Base-by-base conservation (phyloP, 2,113 vertebrate species). In the Hemicordylus capensis region DNA sequence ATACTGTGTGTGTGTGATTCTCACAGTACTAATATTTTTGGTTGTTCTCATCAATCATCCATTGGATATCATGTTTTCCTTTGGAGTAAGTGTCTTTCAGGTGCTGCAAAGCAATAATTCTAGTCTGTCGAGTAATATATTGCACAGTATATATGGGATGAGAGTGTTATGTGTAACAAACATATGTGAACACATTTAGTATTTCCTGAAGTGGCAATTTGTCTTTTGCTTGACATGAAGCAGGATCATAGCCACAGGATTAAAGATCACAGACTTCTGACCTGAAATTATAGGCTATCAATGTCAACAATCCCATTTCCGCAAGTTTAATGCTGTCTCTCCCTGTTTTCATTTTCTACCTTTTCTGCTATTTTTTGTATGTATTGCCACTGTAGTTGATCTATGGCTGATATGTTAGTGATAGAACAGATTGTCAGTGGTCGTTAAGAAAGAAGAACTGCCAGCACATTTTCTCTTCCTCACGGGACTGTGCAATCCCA, bases 61-160 rank as follows among this genome's bases (percentile, higher is more conserved):
- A 79, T 63, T 88, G 14, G 87, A 39, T 92, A 89, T 88, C 90
- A 89, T 89, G 83, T 89, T 93, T 92, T 91, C 84, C 87, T 94
- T 87, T 91, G 88, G 91, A 94, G 78, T 76, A 91, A 92, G 81
- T 56, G 59, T 78, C 89, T 88, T 74, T 44, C 91, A 91, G 93
- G 81, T 89, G 63, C 91, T 89, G 66, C 90, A 91, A 83, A 93
- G 88, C 88, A 92, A 92, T 94, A 91, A 90, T 93, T 95, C 90
- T 87, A 89, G 85, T 89, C 77, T 88, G 73, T 69, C 81, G 88
- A 79, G 83, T 90, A 93, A 92, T 93, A 93, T 88, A 93, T 93
- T 93, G 73, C 26, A 67, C 10, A 8, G 37, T 66, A 66, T 75
- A 64, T 75, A 88, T 91, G 83, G 88, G 37, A 76, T 85, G 79